Percentiles rank a stretch among this genome's conserved stretches.
Evolutionary conservation across 35 echinoderm and acorn worm species (phyloP).

Genomic region (Eucidaris tribuloides): DNA sequence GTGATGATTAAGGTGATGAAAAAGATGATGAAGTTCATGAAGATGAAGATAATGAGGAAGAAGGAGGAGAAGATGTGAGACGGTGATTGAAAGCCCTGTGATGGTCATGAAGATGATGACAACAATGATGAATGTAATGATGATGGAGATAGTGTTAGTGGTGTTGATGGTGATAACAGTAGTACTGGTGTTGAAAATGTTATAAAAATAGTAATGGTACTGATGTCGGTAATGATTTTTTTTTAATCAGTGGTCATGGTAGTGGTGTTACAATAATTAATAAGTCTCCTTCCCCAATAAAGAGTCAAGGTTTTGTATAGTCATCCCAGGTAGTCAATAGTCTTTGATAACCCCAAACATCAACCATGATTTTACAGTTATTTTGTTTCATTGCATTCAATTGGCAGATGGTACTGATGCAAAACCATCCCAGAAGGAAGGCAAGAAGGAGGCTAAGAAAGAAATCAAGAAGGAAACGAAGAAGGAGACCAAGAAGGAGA

Average conservation of each 20-base stretch:
- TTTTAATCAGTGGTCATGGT: no score
- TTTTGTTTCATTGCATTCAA: no score
- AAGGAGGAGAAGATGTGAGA: no score
- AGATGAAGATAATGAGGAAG: no score
- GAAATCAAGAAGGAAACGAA: slow-evolving; percentile 39
- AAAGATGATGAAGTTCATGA: no score
- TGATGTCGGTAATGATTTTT: neutral
- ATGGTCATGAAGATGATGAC: no score
- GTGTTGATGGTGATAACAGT: neutral
- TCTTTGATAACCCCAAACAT: no score
- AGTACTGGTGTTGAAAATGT: neutral
- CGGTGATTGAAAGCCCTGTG: no score
- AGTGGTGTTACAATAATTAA: neutral
- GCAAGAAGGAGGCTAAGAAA: slow-evolving; percentile 30
- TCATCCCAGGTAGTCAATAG: no score
- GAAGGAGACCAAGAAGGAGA: slow-evolving; percentile 25
- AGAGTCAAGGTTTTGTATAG: no score
- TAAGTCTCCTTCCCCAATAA: neutral
- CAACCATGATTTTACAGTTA: no score
- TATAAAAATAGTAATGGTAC: neutral
- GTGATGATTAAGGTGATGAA: no score
- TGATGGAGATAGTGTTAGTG: neutral
- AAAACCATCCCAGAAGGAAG: slow-evolving; percentile 32
- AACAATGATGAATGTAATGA: neutral
- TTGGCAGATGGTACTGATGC: neutral